Evolutionary conservation across 1,140 invertebrate genomes (phyloP), one percentile per base, ranked within the genome.

Genomic region (Papilio aristodemus): DNA sequence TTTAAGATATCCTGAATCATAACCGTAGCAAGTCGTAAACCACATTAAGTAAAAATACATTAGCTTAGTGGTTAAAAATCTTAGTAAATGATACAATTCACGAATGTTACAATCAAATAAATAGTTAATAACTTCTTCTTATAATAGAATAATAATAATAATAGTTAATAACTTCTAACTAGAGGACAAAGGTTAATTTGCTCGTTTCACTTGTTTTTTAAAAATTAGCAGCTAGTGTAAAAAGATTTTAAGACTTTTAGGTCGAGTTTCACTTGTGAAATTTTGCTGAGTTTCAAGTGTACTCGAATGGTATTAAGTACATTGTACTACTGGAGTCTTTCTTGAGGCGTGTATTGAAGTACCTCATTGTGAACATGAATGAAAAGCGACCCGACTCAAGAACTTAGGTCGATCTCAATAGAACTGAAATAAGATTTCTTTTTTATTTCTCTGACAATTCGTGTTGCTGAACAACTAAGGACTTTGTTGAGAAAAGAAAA

Each of bases 281-380:
- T 64, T 64, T 64, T 43, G 60, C 60, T 64, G 60, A 64, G 60
- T 64, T 64, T 43, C 14, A 43, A 64, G 60, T 13, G 38, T 27
- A 37, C 60, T 64, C 13, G 37, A 64, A 64, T 25, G 60, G 60
- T 22, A 64, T 64, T 27, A 64, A 64, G 60, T 64, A 64, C 60
- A 64, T 64, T 64, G 60, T 64, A 64, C 37, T 11, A 8, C 22
- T 57, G 17, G 38, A 38, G 60, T 22, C 38, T 64, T 64, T 64
- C 60, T 64, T 43, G 60, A 41, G 60, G 38, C 60, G 36, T 38
- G 38, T 64, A 64, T 64, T 64, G 37, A 64, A 64, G 60, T 11
- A 64, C 60, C 17, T 64, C 60, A 64, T 64, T 64, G 60, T 43
- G 3, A 11, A 64, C 60, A 27, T 64, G 60, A 64, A 64, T 64